These are phyloP conservation scores for Halcyon malimbica DNA, from an alignment of 2,113 vertebrate genomes.

Conservation along the genomic window DNA sequence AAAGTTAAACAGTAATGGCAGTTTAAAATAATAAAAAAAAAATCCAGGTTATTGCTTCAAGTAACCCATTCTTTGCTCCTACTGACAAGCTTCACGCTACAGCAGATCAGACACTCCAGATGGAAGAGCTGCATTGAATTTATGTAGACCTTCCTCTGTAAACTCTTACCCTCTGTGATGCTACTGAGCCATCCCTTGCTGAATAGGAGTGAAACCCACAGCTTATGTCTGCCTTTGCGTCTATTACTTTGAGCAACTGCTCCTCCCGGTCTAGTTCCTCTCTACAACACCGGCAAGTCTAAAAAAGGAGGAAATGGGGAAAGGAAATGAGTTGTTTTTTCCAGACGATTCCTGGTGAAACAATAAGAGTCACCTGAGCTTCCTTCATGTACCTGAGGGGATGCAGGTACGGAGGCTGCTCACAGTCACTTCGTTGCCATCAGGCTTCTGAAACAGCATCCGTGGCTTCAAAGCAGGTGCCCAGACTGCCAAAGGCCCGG, in stretches of 20 bases:
- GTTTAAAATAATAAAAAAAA: not conserved
- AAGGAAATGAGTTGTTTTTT: not conserved
- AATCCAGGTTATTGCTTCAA: not conserved
- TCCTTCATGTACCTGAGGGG: not conserved
- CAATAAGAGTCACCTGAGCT: not conserved
- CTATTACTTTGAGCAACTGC: not conserved
- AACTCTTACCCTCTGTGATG: not conserved
- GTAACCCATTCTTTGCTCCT: not conserved
- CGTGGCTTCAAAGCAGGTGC: fast-evolving
- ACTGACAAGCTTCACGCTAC: not conserved
- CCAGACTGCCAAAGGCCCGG: fast-evolving
- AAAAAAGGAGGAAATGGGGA: not conserved
- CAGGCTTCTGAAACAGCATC: fast-evolving
- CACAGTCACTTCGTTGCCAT: fast-evolving
- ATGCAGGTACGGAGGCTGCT: not conserved
- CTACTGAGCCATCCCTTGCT: not conserved
- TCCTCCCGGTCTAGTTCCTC: not conserved
- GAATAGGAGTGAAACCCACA: not conserved
- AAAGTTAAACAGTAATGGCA: not conserved
- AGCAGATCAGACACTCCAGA: not conserved
- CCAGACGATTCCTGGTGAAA: not conserved
- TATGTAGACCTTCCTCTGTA: not conserved
- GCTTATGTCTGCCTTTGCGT: not conserved
- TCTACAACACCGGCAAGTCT: not conserved
- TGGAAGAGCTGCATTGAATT: not conserved